These are phyloP conservation scores for Leucania comma DNA, from an alignment of 2,888 invertebrate species.

Conservation along the genomic window DNA sequence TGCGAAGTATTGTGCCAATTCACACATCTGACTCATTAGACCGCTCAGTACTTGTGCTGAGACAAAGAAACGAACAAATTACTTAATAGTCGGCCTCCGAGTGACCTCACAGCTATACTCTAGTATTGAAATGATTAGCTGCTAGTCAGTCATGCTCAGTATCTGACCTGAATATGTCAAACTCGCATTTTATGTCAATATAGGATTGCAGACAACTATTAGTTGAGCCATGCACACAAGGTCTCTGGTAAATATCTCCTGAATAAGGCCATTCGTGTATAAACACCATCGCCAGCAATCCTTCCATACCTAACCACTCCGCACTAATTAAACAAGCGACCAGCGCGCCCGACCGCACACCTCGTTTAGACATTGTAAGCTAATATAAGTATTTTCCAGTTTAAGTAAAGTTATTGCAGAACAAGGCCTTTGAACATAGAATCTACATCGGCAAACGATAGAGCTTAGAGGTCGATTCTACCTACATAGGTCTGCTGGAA, in stretches of 20 bases:
- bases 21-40: conserved; percentile 46
- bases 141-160: conserved; percentile 12
- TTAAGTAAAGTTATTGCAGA: too few relatives aligned
- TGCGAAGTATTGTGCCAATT: conserved; percentile 21
- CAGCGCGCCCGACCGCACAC: background rate
- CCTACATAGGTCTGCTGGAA: too few relatives aligned
- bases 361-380: background rate
- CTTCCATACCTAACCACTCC: conserved; percentile 1
- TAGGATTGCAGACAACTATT: conserved; percentile 5
- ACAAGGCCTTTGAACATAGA: background rate
- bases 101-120: conserved; percentile 29
- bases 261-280: conserved; percentile 12
- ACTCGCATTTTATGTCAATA: conserved; percentile 17
- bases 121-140: conserved; percentile 41
- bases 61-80: conserved; percentile 51
- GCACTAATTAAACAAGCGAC: background rate
- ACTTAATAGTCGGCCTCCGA: conserved; percentile 24
- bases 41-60: conserved; percentile 6
- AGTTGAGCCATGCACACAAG: background rate
- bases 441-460: background rate
- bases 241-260: background rate
- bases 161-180: conserved; percentile 50
- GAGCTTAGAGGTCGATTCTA: too few relatives aligned
- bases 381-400: too few relatives aligned
- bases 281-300: conserved; percentile 6